These are phyloP conservation scores for Dascyllus trimaculatus DNA, from an alignment of 2,113 vertebrate genomes.

Conservation along the genomic window DNA sequence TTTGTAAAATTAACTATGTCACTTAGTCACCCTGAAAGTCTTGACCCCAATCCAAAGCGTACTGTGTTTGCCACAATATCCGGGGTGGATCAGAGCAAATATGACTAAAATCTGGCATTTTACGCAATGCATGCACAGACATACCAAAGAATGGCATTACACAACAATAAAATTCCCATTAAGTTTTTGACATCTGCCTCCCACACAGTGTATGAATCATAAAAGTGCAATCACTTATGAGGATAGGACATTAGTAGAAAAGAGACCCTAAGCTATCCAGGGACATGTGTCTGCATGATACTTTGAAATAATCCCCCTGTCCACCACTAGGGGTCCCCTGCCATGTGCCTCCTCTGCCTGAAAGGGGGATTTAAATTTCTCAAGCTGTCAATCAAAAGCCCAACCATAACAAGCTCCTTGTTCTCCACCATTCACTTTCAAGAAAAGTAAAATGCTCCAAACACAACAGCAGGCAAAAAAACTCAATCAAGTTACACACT, in stretches of 20 bases:
- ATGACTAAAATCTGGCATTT: slow-evolving; percentile 11
- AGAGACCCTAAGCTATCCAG: not conserved
- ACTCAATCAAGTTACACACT: not conserved
- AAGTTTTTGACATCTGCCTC: not conserved
- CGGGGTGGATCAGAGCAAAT: not conserved
- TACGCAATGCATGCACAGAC: not conserved
- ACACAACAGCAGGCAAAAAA: not conserved
- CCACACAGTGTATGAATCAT: slow-evolving; percentile 11
- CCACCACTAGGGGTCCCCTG: slow-evolving; percentile 71
- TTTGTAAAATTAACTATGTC: not conserved
- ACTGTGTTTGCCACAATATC: not conserved
- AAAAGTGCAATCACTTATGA: not conserved
- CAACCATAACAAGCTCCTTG: slow-evolving; percentile 70
- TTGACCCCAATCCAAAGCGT: not conserved
- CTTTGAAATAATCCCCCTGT: slow-evolving; percentile 56
- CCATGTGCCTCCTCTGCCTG: slow-evolving; percentile 74
- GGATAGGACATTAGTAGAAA: not conserved
- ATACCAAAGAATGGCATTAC: slow-evolving; percentile 1
- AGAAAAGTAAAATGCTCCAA: not conserved
- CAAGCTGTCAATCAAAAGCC: slow-evolving; percentile 78
- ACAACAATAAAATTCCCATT: slow-evolving; percentile 22
- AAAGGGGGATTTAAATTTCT: slow-evolving; percentile 82
- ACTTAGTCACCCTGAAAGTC: not conserved
- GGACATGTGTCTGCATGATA: slow-evolving; percentile 18
- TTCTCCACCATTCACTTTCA: slow-evolving; percentile 16